A percentile compares a stretch with the other conserved stretches of the same genome.
phyloP scores from a whole-genome alignment of 2,797 vertebrate species.

The Prionace glauca region DNA sequence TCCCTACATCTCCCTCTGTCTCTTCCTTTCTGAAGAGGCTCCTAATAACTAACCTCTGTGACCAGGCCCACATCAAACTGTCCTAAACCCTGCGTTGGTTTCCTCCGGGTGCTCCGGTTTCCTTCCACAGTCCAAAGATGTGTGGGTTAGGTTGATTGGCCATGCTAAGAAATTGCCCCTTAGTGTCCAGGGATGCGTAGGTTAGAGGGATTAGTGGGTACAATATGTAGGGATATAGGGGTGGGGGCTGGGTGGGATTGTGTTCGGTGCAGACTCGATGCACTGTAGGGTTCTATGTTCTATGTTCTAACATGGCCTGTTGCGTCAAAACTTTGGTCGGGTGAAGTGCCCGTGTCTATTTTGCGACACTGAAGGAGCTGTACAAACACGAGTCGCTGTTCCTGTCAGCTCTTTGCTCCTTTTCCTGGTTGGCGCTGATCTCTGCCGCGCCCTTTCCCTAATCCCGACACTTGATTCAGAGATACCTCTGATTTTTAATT shows the following conservation, averaged over 20 bases:
- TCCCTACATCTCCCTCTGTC: neutral
- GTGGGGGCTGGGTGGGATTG: too few species aligned
- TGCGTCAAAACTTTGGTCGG: neutral
- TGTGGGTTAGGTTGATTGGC: too few species aligned
- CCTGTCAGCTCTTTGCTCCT: neutral
- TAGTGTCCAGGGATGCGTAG: too few species aligned
- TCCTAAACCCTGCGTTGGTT: too few species aligned
- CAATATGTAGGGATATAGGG: too few species aligned
- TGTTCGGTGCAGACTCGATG: too few species aligned
- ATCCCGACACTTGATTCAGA: neutral
- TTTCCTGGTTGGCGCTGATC: neutral
- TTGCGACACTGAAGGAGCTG: neutral
- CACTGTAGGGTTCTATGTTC: too few species aligned
- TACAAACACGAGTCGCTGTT: neutral
- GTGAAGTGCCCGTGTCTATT: neutral
- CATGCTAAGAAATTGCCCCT: too few species aligned
- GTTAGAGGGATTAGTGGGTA: too few species aligned
- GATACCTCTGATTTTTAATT: constrained; percentile 7
- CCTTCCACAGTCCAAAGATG: too few species aligned
- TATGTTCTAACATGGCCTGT: neutral
- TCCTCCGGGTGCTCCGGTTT: too few species aligned
- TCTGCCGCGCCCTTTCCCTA: neutral
- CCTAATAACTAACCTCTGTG: neutral
- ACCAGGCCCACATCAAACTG: neutral
- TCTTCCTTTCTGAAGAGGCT: neutral